These are phyloP conservation scores for Salvelinus sp. DNA, from an alignment of 2,113 vertebrate species.

Conservation along the genomic window DNA sequence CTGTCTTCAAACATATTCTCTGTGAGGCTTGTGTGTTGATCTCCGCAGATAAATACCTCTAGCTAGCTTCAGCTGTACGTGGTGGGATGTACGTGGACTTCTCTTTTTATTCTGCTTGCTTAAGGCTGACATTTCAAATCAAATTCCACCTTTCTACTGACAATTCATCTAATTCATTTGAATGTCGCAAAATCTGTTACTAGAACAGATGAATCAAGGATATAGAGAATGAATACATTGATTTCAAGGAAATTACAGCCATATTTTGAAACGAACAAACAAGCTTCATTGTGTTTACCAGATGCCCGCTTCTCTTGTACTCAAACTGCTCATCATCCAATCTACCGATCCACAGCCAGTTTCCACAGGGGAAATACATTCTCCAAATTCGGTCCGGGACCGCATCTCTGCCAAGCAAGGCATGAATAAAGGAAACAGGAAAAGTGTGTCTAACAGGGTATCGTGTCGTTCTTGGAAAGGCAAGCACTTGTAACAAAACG, in stretches of 20 bases:
- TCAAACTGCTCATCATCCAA: slow-evolving; percentile 3
- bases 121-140: neutral
- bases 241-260: neutral
- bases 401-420: neutral
- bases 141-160: neutral
- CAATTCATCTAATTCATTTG: neutral
- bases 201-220: neutral
- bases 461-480: slow-evolving; percentile 31
- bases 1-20: neutral
- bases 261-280: slow-evolving; percentile 19
- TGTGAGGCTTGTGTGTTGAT: neutral
- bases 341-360: slow-evolving; percentile 8
- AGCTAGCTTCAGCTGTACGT: neutral
- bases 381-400: neutral
- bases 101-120: neutral
- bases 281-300: slow-evolving; percentile 48
- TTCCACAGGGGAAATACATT: slow-evolving; percentile 35
- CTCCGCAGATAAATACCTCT: neutral
- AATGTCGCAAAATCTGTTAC: neutral
- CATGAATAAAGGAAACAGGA: too few relatives aligned
- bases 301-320: slow-evolving; percentile 39
- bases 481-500: slow-evolving; percentile 35
- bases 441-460: neutral
- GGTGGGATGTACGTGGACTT: neutral
- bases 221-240: neutral